Evolutionary conservation across 2,113 vertebrate genomes (phyloP).

Genomic region (Mohoua ochrocephala): DNA sequence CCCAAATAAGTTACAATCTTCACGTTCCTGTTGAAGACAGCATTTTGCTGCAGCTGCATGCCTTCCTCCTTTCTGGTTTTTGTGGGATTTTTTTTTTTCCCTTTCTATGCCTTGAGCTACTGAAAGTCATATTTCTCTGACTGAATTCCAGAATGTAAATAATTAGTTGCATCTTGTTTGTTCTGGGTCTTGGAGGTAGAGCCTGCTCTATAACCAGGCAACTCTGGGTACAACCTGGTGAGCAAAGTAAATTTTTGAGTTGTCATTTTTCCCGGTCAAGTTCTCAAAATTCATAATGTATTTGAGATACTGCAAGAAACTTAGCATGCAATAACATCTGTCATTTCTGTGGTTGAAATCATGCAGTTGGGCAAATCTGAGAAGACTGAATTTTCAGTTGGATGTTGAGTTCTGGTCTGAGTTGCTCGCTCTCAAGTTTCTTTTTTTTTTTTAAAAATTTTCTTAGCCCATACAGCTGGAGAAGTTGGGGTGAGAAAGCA

Average conservation of each 20-base stretch:
- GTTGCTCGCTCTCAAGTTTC: neutral
- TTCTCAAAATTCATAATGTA: neutral
- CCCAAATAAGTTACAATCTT: neutral
- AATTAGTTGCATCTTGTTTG: neutral
- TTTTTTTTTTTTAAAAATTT: neutral
- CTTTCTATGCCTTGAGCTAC: neutral
- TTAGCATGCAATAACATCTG: neutral
- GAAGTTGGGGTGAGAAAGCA: neutral
- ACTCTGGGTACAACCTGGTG: neutral
- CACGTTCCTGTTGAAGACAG: neutral
- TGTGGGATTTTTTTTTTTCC: neutral
- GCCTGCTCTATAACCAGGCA: neutral
- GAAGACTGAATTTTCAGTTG: neutral
- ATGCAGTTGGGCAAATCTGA: neutral
- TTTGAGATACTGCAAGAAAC: neutral
- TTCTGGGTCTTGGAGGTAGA: neutral
- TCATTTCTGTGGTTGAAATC: neutral
- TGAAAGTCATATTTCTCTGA: neutral
- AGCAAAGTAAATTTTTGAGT: neutral
- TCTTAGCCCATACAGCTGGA: neutral
- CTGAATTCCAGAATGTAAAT: neutral
- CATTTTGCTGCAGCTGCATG: neutral
- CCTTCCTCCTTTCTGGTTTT: accelerated
- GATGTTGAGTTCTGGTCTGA: neutral
- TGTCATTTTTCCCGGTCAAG: neutral